Conservation (phyloP, 2,797 vertebrate species). For the Tinamus major region DNA sequence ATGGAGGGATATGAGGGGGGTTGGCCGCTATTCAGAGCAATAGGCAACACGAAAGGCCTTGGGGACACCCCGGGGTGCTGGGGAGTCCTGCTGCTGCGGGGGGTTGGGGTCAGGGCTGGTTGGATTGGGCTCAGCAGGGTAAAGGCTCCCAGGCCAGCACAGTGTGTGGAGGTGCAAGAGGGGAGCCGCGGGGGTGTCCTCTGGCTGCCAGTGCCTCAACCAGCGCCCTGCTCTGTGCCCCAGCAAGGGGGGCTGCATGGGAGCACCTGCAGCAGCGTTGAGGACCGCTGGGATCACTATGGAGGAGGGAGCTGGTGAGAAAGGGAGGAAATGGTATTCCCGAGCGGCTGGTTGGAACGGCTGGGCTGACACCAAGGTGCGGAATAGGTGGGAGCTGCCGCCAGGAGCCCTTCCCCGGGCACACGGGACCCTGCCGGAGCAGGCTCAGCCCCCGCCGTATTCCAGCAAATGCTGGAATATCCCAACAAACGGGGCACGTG, state of each 20-base stretch:
- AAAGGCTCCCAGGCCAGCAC: not conserved
- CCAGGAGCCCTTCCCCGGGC: not conserved
- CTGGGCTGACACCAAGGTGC: too few relatives aligned
- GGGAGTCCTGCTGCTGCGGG: not conserved
- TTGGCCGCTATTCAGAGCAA: not conserved
- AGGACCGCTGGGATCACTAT: not conserved
- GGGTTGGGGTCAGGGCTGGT: not conserved
- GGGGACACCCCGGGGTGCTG: accelerated
- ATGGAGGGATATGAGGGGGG: not conserved
- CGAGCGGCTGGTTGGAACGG: not conserved
- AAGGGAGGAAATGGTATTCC: not conserved
- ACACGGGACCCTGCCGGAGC: not conserved
- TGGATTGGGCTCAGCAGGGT: not conserved
- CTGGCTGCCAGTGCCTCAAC: not conserved
- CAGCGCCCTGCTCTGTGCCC: not conserved
- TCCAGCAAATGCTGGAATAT: not conserved
- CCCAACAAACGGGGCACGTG: not conserved
- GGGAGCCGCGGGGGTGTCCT: not conserved
- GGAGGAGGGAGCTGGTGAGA: not conserved
- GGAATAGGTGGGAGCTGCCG: not conserved
- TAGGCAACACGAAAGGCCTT: not conserved
- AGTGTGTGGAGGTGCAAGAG: not conserved
- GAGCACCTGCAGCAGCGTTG: not conserved
- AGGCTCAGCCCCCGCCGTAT: not conserved
- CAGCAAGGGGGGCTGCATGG: not conserved